A percentile compares a stretch with the other conserved stretches of the same genome.
These are phyloP conservation scores for Dendrolimus houi DNA, from an alignment of 2,888 invertebrate genomes.

Conservation along the genomic window DNA sequence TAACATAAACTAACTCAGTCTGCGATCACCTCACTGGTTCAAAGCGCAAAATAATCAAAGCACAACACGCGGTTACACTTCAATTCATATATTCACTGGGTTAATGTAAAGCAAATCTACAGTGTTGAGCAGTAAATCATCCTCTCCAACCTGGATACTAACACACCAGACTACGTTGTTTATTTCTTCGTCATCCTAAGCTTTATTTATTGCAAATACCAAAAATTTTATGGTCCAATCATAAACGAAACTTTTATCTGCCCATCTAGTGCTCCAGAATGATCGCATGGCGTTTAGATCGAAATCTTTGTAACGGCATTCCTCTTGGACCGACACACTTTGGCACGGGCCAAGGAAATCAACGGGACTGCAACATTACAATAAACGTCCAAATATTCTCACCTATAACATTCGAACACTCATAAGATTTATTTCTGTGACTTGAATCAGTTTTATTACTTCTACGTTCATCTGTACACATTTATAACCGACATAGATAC, in stretches of 20 bases:
- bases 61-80: conserved; percentile 20
- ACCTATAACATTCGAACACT: conserved; percentile 56
- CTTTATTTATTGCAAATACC: conserved; percentile 54
- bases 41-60: conserved; percentile 13
- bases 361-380: conserved; percentile 39
- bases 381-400: conserved; percentile 47
- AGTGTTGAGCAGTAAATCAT: conserved; percentile 34
- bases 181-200: conserved; percentile 39
- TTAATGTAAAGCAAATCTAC: conserved; percentile 21
- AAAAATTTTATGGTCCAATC: conserved; percentile 46
- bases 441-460: conserved; percentile 71
- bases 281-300: conserved; percentile 47
- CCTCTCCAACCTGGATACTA: conserved; percentile 25
- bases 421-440: conserved; percentile 71
- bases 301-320: conserved; percentile 53
- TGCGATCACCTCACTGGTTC: conserved; percentile 7
- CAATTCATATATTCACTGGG: conserved; percentile 19
- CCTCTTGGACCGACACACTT: conserved; percentile 37
- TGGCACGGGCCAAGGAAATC: conserved; percentile 32
- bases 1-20: conserved; percentile 11
- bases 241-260: conserved; percentile 36
- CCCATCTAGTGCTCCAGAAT: conserved; percentile 28
- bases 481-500: conserved; percentile 72
- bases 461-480: conserved; percentile 70
- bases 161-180: conserved; percentile 32